Percentiles rank a stretch among this genome's conserved stretches.
phyloP scores from a whole-genome alignment of 2,888 invertebrate species.

The Chironomus tentans region DNA sequence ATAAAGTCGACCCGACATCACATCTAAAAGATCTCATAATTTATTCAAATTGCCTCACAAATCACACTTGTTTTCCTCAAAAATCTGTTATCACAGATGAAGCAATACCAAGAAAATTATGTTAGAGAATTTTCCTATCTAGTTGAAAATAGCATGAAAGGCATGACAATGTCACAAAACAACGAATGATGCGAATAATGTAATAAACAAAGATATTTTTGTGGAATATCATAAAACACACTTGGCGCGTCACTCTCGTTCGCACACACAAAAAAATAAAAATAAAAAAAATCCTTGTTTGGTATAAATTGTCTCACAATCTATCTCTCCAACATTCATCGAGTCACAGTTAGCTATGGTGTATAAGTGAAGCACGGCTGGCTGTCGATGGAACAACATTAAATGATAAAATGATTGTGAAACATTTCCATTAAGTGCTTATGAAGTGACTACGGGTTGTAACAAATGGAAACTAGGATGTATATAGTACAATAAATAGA shows the following conservation, averaged over 20 bases:
- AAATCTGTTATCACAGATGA: too few relatives aligned
- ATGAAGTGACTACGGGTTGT: constrained; percentile 23
- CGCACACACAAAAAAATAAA: neutral
- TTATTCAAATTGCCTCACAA: too few relatives aligned
- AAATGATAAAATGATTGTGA: constrained; percentile 22
- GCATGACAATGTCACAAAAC: neutral
- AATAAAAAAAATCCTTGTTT: neutral
- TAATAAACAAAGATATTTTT: constrained; percentile 22
- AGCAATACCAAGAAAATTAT: too few relatives aligned
- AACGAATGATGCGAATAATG: constrained; percentile 7
- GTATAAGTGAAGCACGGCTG: neutral
- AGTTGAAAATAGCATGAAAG: neutral
- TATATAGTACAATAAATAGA: too few relatives aligned
- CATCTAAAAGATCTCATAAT: too few relatives aligned
- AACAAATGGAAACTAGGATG: constrained; percentile 15
- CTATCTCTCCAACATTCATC: too few relatives aligned
- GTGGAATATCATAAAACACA: constrained; percentile 21
- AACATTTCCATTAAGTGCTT: constrained; percentile 19
- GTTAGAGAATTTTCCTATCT: too few relatives aligned
- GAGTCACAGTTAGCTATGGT: neutral
- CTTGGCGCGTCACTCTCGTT: constrained; percentile 11
- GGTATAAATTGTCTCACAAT: neutral
- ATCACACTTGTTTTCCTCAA: too few relatives aligned
- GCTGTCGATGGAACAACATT: neutral
- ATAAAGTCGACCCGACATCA: too few relatives aligned